Evolutionary conservation across 1,140 invertebrate genomes (phyloP), one percentile per base, ranked within the genome.

Genomic region (Gyrodactylus bullatarudis): DNA sequence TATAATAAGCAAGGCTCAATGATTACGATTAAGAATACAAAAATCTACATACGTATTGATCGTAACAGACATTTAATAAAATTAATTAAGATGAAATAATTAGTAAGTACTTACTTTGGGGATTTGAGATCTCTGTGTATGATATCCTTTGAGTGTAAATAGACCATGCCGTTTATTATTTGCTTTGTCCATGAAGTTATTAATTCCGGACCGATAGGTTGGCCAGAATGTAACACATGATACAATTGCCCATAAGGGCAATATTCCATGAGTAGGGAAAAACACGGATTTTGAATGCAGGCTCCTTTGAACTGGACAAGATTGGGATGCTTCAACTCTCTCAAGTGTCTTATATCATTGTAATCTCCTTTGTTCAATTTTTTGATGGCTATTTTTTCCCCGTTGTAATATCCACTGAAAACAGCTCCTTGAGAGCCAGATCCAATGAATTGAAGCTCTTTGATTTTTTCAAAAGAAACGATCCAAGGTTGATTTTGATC

Each of bases 401-500:
- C 77, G 54, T 80, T 79, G 0, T 91, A 82, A 77, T 85, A 87
- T 0, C 91, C 92, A 70, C 87, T 86, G 79, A 94, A 97, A 0
- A 97, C 93, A 0, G 89, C 88, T 21, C 93, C 93, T 80, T 97
- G 92, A 21, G 91, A 91, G 23, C 93, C 93, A 75, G 88, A 89
- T 1, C 92, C 92, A 0, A 97, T 80, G 87, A 90, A 96, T 75
- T 89, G 85, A 20, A 95, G 82, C 76, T 95, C 87, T 69, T 87
- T 87, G 74, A 97, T 91, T 16, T 85, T 84, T 79, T 95, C 90
- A 80, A 94, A 93, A 0, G 89, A 87, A 76, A 95, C 91, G 80
- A 95, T 90, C 91, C 91, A 96, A 54, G 34, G 76, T 16, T 54
- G n/a, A 54, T 54, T 54, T 54, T 54, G 8, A 16, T 54, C 34